Base-by-base conservation (phyloP, 2,888 invertebrate genomes). In the Sphecodes monilicornis region DNA sequence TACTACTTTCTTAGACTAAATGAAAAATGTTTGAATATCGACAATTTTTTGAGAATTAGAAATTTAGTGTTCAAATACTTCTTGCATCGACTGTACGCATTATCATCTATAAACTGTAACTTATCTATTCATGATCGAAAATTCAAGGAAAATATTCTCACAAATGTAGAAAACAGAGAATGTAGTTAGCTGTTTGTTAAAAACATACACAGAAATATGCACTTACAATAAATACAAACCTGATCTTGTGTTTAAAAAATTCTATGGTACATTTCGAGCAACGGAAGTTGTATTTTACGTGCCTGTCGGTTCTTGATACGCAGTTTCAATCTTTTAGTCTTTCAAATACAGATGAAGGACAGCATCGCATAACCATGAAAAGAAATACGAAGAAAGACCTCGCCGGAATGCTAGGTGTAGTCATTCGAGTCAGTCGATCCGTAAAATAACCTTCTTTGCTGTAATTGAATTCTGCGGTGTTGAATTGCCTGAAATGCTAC, bases 381-480 rank as follows among this genome's bases (percentile, higher is more conserved):
- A 32, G 64, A 32, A 64, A 64, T 32, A 64, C 29, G 32, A 64
- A 64, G 32, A 29, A 64, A 64, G 32, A 18, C 32, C 18, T 64
- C 18, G 29, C 60, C 26, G 60, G 13, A 64, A 64, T 64, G 29
- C 29, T 64, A 16, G 64, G 29, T 32, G 64, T 16, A 64, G 29
- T 64, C 32, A 32, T 64, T 64, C 64, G 18, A 32, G 29, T 32
- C 32, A 64, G 64, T 64, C 32, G 64, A 64, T 32, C 18, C 64
- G 64, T 64, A 64, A 32, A 64, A 64, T 64, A 64, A 64, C 32
- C 64, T 32, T 32, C 64, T 29, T 29, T 64, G 32, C 32, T 29
- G 8, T 64, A 64, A 64, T 64, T 64, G 32, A 32, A 64, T 26
- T 64, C 18, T 18, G 64, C 64, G 64, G 32, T 64, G 32, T 64